Conservation (phyloP, 2,888 invertebrate species). For the Agrotis exclamationis region DNA sequence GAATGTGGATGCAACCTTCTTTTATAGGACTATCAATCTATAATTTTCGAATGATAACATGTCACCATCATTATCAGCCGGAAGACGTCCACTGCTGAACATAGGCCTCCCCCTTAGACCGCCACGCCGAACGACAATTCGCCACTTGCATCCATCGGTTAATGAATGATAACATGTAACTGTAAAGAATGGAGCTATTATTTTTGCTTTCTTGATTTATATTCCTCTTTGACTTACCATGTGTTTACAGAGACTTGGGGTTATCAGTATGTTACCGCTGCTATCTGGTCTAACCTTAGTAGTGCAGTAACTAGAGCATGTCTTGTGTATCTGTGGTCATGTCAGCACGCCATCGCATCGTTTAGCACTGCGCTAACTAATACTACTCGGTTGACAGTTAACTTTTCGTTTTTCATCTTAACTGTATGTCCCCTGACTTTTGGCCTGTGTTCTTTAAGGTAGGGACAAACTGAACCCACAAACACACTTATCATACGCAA, state of each 20-base stretch:
- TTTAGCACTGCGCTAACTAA: conserved; percentile 44
- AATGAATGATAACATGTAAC: no score
- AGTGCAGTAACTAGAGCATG: conserved; percentile 33
- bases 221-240: no score
- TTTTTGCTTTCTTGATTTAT: not conserved
- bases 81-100: no score
- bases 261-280: conserved; percentile 13
- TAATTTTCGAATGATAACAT: not conserved
- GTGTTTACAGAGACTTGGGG: not conserved
- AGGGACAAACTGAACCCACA: no score
- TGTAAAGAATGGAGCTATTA: not conserved
- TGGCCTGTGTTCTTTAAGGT: no score
- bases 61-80: no score
- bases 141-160: no score
- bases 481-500: no score
- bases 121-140: no score
- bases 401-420: not conserved
- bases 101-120: no score
- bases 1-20: not conserved
- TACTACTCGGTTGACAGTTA: conserved; percentile 26
- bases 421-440: not conserved
- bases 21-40: not conserved
- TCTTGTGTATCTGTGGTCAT: conserved; percentile 33
- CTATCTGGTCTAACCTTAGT: conserved; percentile 19
- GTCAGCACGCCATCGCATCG: conserved; percentile 18